Base-by-base conservation (phyloP, 2,797 vertebrate genomes). In the Ispidina picta region DNA sequence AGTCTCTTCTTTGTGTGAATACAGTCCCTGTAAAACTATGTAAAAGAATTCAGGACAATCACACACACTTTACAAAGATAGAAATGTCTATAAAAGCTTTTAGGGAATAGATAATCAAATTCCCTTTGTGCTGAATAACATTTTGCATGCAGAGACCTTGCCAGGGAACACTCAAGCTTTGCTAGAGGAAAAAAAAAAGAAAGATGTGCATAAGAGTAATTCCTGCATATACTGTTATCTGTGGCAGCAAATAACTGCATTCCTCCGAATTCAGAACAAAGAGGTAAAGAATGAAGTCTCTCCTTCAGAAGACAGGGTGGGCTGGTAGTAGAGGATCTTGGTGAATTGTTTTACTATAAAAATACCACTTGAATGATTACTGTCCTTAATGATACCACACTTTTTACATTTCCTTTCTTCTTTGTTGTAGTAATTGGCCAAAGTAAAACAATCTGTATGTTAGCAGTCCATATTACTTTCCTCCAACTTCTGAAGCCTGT, bases 61-160 rank as follows among this genome's bases (percentile, higher is more conserved):
- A 62, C 31, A 35, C 4, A 18, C 9, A 20, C 10, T 81, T 62
- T 58, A 7, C 21, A 73, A 19, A 64, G 46, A 26, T 52, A 86
- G 60, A 86, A 94, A 63, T 58, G 0, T 55, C 23, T 90, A 21
- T 80, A 49, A 66, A 92, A 77, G 41, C 66, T 83, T 94, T 77
- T 71, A 87, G 63, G 60, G 52, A 77, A 79, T 8, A 84, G 31
- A 66, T 76, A 90, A 85, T 68, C 41, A 73, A 63, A 23, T 83
- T 92, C 11, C 17, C 13, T 65, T 89, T 74, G 28, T 92, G 33
- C 62, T 71, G 14, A 82, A 35, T 43, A 80, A 46, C 15, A 71
- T 39, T 82, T 60, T 71, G 37, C 43, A 29, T 62, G 35, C 51
- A 62, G 26, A 81, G 35, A 84, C 68, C 39, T 85, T 80, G 73